These are phyloP conservation scores for Trypoxylon attenuatum DNA, from an alignment of 2,888 invertebrate species.

Conservation along the genomic window DNA sequence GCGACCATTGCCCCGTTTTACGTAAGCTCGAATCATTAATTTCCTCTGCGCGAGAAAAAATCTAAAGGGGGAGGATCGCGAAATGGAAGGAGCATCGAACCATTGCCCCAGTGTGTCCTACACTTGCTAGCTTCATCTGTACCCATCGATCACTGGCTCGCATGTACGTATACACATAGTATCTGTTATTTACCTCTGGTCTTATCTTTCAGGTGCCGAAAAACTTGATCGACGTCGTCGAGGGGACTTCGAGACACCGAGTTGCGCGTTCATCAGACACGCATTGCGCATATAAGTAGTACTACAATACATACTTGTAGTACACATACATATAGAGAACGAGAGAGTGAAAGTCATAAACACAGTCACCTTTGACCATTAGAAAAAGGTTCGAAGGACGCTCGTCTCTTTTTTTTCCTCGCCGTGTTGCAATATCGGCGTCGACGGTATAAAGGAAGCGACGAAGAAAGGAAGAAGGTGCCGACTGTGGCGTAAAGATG, in stretches of 20 bases:
- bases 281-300: too few species aligned
- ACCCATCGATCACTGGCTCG: not conserved
- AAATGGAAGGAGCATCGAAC: too few species aligned
- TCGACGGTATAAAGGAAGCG: not conserved
- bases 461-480: not conserved
- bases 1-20: too few species aligned
- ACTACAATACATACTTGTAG: too few species aligned
- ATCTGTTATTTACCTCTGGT: conserved; percentile 26
- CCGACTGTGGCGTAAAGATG: conserved; percentile 47
- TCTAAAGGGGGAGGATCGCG: too few species aligned
- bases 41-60: too few species aligned
- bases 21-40: too few species aligned
- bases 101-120: not conserved
- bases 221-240: not conserved
- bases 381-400: too few species aligned
- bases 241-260: not conserved
- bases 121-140: not conserved
- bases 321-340: too few species aligned
- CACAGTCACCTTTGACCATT: too few species aligned
- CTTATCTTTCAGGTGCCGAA: conserved; percentile 40
- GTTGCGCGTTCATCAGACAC: not conserved
- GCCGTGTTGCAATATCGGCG: not conserved
- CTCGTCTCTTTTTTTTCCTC: not conserved
- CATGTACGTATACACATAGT: too few species aligned
- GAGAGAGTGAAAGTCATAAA: too few species aligned